Evolutionary conservation across 1,140 invertebrate species (phyloP).

Genomic region (Conus ventricosus): DNA sequence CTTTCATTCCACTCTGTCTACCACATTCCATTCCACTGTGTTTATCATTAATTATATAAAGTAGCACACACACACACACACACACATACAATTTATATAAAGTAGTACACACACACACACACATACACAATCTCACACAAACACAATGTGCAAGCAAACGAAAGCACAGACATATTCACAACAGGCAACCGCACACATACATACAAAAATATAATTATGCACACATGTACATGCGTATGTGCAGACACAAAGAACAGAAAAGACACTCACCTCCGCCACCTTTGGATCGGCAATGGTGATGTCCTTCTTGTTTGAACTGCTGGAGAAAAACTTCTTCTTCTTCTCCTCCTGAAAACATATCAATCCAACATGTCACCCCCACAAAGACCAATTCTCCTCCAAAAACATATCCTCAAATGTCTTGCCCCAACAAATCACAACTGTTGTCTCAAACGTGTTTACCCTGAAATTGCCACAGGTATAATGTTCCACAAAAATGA

Average conservation of each 20-base stretch:
- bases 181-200: not conserved
- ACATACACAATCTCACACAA: not conserved
- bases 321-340: slow-evolving; percentile 68
- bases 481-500: not conserved
- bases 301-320: slow-evolving; percentile 65
- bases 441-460: not conserved
- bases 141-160: no score
- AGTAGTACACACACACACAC: not conserved
- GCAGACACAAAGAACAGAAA: not conserved
- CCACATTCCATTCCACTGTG: no score
- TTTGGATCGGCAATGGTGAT: slow-evolving; percentile 61
- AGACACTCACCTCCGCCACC: slow-evolving; percentile 46
- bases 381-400: not conserved
- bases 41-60: no score
- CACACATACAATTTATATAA: no score
- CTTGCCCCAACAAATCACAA: not conserved
- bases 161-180: not conserved
- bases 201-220: not conserved
- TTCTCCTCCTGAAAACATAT: slow-evolving; percentile 62
- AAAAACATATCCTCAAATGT: not conserved
- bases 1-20: no score
- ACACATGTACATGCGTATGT: not conserved
- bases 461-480: not conserved
- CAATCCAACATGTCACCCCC: not conserved
- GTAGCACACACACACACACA: no score